Evolutionary conservation across 2,888 invertebrate genomes (phyloP).

Genomic region (Hypomecis atomaria): DNA sequence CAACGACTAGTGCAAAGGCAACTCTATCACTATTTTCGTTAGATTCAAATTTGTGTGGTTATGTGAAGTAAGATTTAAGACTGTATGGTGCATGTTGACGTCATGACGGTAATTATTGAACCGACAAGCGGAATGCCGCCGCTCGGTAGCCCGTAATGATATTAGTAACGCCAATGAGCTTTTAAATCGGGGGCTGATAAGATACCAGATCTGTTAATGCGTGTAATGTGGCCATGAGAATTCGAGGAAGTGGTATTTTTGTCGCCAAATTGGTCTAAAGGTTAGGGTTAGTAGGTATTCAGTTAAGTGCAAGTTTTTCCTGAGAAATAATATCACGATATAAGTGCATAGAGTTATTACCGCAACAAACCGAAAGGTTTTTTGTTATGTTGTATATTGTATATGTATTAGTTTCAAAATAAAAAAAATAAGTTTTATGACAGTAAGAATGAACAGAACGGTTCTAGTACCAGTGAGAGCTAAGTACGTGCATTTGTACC

Average conservation of each 20-base stretch:
- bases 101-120: constrained; percentile 51
- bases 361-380: too few relatives aligned
- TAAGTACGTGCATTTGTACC: too few relatives aligned
- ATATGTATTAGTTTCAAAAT: too few relatives aligned
- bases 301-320: too few relatives aligned
- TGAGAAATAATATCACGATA: too few relatives aligned
- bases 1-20: background rate
- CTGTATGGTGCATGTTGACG: constrained; percentile 6
- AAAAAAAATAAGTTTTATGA: too few relatives aligned
- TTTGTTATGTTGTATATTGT: too few relatives aligned
- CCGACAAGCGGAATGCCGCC: constrained; percentile 64
- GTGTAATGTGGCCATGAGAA: constrained; percentile 20
- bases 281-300: too few relatives aligned
- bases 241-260: constrained; percentile 12
- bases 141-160: constrained; percentile 76
- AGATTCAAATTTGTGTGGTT: constrained; percentile 27
- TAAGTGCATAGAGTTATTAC: too few relatives aligned
- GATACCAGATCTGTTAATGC: constrained; percentile 42
- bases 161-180: constrained; percentile 73
- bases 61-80: constrained; percentile 36
- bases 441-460: too few relatives aligned
- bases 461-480: too few relatives aligned
- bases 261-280: constrained; percentile 7
- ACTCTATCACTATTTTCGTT: background rate
- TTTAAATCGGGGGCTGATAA: constrained; percentile 58